Percentiles rank a stretch among this genome's conserved stretches.
Conservation (phyloP, 2,113 vertebrate genomes). For the Petromus typicus region DNA sequence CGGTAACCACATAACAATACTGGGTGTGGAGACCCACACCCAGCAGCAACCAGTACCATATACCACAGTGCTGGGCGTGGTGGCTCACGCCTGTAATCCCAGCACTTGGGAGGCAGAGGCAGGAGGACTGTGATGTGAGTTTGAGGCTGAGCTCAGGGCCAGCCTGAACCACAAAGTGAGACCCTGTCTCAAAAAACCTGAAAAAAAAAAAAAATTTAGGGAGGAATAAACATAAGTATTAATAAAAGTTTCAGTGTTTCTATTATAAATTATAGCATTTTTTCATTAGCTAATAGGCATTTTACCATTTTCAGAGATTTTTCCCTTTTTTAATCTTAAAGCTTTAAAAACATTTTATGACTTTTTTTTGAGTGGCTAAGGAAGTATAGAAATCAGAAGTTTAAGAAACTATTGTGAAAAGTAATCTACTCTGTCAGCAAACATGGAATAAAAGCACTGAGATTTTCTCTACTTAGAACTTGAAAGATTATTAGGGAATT, state of each 20-base stretch:
- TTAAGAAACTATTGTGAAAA: not conserved
- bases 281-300: not conserved
- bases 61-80: too few relatives aligned
- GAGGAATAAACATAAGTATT: not conserved
- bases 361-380: not conserved
- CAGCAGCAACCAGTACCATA: too few relatives aligned
- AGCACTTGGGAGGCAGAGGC: too few relatives aligned
- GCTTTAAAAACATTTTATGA: not conserved
- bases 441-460: not conserved
- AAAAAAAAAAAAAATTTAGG: not conserved
- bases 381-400: not conserved
- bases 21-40: too few relatives aligned
- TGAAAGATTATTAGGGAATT: not conserved
- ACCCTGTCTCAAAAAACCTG: too few relatives aligned
- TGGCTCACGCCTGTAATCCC: too few relatives aligned
- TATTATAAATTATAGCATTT: not conserved
- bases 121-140: too few relatives aligned
- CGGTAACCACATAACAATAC: too few relatives aligned
- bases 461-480: not conserved
- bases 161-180: too few relatives aligned
- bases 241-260: not conserved
- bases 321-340: not conserved
- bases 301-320: not conserved
- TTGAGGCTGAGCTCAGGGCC: too few relatives aligned
- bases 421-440: not conserved